Percentiles rank a stretch among this genome's conserved stretches.
phyloP scores from a whole-genome alignment of 1,140 invertebrate species.

The Drosophila ambigua region DNA sequence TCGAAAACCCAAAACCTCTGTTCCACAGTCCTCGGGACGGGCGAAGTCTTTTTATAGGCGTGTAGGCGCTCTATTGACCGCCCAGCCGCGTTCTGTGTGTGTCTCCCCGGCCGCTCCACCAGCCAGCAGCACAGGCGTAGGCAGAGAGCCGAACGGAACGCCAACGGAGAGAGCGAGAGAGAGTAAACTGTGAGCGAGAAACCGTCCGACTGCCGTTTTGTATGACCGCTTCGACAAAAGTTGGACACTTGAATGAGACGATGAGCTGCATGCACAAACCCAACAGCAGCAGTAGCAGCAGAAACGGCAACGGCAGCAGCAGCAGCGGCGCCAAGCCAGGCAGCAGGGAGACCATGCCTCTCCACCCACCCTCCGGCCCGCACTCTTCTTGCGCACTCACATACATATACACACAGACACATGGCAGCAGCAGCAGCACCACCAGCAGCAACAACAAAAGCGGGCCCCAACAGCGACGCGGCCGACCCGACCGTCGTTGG shows the following conservation, averaged over 20 bases:
- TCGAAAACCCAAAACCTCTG: slow-evolving; percentile 12
- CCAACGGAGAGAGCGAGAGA: slow-evolving; percentile 16
- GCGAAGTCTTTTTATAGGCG: slow-evolving; percentile 55
- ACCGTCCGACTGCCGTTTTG: slow-evolving; percentile 65
- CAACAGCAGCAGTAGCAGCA: slow-evolving; percentile 55
- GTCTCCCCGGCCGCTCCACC: slow-evolving; percentile 11
- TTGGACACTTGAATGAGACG: slow-evolving; percentile 84
- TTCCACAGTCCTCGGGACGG: slow-evolving; percentile 18
- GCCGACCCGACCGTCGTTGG: slow-evolving; percentile 59
- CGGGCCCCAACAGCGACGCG: slow-evolving; percentile 45
- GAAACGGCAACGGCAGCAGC: slow-evolving; percentile 35
- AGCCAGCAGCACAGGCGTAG: slow-evolving; percentile 33
- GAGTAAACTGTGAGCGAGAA: slow-evolving; percentile 25
- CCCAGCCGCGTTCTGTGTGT: slow-evolving; percentile 6
- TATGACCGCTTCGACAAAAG: slow-evolving; percentile 83
- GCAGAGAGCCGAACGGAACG: slow-evolving; percentile 35
- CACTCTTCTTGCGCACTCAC: slow-evolving; percentile 18
- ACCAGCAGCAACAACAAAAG: slow-evolving; percentile 55
- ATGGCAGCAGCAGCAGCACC: slow-evolving; percentile 39
- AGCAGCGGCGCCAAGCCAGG: slow-evolving; percentile 48
- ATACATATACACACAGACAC: slow-evolving; percentile 10
- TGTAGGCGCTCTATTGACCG: slow-evolving; percentile 45
- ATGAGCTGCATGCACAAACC: slow-evolving; percentile 77
- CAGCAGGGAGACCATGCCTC: slow-evolving; percentile 30
- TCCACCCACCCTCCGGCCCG: slow-evolving; percentile 19